Conservation (phyloP, 2,113 vertebrate species). For the Oceanites oceanicus region DNA sequence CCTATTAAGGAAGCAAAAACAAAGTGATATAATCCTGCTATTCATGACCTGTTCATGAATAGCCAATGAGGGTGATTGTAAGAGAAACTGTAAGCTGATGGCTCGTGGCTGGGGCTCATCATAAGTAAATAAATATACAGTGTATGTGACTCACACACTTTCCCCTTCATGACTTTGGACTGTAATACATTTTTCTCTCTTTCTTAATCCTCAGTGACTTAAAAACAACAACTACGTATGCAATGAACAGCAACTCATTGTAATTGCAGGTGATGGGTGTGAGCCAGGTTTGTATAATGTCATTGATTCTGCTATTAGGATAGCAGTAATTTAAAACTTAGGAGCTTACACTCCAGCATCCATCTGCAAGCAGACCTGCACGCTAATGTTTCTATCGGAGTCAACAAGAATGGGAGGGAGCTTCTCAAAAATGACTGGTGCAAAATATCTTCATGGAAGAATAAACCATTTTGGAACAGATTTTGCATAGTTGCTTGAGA, state of each 20-base stretch:
- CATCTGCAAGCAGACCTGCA: background rate
- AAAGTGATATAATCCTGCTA: conserved; percentile 71
- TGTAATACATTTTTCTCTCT: conserved; percentile 59
- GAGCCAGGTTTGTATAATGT: conserved; percentile 43
- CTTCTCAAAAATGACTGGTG: background rate
- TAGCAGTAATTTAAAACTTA: conserved; percentile 13
- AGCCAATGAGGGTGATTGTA: conserved; percentile 68
- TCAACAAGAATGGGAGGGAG: background rate
- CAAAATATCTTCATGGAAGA: background rate
- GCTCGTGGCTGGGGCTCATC: conserved; percentile 55
- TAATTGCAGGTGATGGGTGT: conserved; percentile 47
- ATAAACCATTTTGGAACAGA: background rate
- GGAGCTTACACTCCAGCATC: background rate
- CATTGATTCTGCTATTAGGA: conserved; percentile 48
- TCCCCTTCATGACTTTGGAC: conserved; percentile 51
- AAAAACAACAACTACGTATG: conserved; percentile 48
- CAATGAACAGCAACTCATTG: conserved; percentile 60
- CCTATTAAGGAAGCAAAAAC: conserved; percentile 67
- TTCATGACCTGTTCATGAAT: conserved; percentile 68
- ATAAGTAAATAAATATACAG: conserved; percentile 68
- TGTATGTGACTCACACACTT: conserved; percentile 39
- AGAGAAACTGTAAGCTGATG: conserved; percentile 65
- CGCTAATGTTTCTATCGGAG: background rate
- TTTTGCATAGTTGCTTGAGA: background rate
- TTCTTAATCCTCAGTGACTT: conserved; percentile 62